A percentile compares a stretch with the other conserved stretches of the same genome.
Evolutionary conservation across 2,797 vertebrate genomes (phyloP).

Genomic region (Coluber constrictor): DNA sequence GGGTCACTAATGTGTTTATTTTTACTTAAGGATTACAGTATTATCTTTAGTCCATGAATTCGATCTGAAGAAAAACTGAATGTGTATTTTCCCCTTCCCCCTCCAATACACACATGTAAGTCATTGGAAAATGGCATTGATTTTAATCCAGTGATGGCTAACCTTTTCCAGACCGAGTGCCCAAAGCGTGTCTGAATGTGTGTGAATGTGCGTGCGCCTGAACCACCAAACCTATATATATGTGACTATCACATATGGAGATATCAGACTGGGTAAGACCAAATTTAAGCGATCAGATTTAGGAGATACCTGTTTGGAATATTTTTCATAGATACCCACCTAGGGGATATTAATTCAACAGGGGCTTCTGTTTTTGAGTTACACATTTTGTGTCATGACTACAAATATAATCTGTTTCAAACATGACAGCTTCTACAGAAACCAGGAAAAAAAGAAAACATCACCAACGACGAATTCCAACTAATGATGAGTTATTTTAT

Average conservation of each 20-base stretch:
- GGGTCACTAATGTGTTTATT: neutral
- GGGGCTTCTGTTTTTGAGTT: neutral
- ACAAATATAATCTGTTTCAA: constrained; percentile 1
- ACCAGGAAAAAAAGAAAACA: constrained; percentile 67
- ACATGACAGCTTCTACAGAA: constrained; percentile 66
- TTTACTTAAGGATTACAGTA: neutral
- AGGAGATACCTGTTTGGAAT: neutral
- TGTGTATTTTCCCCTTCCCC: neutral
- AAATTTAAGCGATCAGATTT: neutral
- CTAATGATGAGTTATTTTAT: constrained; percentile 91
- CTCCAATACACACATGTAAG: neutral
- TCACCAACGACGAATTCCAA: constrained; percentile 73
- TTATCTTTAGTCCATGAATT: neutral
- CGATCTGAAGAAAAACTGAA: neutral
- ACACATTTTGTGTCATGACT: neutral
- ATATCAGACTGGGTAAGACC: neutral
- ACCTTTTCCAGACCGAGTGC: no score
- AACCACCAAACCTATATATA: neutral
- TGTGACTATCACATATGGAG: neutral
- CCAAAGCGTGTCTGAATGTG: no score
- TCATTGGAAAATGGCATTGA: neutral
- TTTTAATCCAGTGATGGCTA: no score
- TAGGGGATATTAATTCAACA: no score
- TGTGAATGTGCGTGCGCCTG: no score
- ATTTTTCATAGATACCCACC: neutral